Evolutionary conservation across 2,888 invertebrate genomes (phyloP).

Genomic region (Aphidoletes aphidimyza): DNA sequence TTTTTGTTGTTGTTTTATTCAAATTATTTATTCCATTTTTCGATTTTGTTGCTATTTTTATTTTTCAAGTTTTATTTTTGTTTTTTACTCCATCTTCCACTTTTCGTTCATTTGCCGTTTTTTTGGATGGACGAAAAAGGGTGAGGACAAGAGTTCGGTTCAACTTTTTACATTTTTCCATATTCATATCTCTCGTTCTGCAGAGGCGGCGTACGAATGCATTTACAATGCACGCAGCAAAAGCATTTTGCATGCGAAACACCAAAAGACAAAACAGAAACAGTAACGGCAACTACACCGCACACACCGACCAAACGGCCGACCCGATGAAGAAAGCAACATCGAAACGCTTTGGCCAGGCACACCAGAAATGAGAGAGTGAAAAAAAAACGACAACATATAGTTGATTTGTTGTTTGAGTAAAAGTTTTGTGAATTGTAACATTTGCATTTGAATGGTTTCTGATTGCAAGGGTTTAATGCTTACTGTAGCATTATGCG

Average conservation of each 20-base stretch:
- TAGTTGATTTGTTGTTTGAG: slow-evolving; percentile 46
- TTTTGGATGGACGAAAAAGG: background rate
- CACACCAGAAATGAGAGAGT: background rate
- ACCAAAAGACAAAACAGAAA: slow-evolving; percentile 15
- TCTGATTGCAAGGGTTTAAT: slow-evolving; percentile 46
- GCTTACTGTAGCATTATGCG: background rate
- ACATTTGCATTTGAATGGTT: slow-evolving; percentile 51
- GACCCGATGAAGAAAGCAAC: background rate
- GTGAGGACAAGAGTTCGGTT: too few species aligned
- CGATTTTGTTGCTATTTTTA: slow-evolving; percentile 40
- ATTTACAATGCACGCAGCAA: background rate
- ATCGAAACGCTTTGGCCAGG: background rate
- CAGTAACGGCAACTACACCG: background rate
- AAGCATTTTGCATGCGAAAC: background rate
- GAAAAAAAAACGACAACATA: slow-evolving; percentile 17
- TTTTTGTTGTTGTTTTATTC: background rate
- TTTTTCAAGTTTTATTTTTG: slow-evolving; percentile 42
- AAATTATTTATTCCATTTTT: slow-evolving; percentile 44
- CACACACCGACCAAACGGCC: background rate
- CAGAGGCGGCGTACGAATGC: background rate
- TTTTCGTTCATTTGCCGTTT: background rate
- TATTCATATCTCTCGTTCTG: background rate
- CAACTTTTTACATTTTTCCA: background rate
- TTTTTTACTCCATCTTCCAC: background rate
- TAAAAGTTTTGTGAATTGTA: slow-evolving; percentile 38